Evolutionary conservation across 2,113 vertebrate genomes (phyloP).

Genomic region (Otus sunia): DNA sequence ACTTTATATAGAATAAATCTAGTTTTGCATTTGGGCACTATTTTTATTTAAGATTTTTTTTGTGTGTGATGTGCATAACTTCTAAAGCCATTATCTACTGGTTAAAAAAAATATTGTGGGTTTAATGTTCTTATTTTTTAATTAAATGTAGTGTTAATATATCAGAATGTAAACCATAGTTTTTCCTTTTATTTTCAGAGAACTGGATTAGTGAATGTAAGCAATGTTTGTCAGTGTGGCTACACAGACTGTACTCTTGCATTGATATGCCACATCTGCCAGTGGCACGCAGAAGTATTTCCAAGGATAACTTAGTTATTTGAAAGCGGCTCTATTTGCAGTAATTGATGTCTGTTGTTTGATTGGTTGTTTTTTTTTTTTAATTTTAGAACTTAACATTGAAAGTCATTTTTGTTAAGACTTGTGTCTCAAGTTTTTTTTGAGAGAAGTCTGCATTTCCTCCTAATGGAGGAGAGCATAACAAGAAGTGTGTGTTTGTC

Average conservation of each 20-base stretch:
- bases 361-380: no score
- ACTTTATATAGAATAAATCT: not conserved
- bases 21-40: not conserved
- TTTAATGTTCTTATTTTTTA: not conserved
- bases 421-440: not conserved
- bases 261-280: not conserved
- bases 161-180: not conserved
- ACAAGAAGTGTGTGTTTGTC: not conserved
- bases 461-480: not conserved
- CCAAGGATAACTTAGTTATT: not conserved
- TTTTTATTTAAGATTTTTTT: not conserved
- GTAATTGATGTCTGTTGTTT: not conserved
- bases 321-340: not conserved
- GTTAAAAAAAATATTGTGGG: not conserved
- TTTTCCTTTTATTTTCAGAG: slow-evolving; percentile 5
- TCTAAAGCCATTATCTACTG: not conserved
- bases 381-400: not conserved
- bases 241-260: not conserved
- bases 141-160: not conserved
- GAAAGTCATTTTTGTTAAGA: not conserved
- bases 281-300: not conserved
- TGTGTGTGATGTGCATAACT: not conserved
- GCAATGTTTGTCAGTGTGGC: not conserved
- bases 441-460: not conserved
- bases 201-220: not conserved